Evolutionary conservation across 2,888 invertebrate species (phyloP).

Genomic region (Phyto melanocephala): DNA sequence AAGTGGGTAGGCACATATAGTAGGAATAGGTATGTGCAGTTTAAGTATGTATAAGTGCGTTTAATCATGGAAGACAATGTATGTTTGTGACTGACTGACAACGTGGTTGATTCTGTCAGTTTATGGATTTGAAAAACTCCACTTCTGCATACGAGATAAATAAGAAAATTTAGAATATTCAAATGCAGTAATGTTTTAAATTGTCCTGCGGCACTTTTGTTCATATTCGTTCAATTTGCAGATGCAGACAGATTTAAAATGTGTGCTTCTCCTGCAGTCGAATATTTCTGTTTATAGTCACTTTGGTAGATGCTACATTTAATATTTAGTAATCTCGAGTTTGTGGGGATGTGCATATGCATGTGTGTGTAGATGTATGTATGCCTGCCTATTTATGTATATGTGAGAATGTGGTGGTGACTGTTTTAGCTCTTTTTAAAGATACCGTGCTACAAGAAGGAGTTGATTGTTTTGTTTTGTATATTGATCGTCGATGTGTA

Average conservation of each 20-base stretch:
- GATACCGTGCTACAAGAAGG: conserved; percentile 56
- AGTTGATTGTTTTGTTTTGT: conserved; percentile 46
- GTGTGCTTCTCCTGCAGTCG: conserved; percentile 69
- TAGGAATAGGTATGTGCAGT: background rate
- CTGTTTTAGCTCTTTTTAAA: conserved; percentile 40
- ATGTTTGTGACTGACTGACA: conserved; percentile 61
- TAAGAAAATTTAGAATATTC: conserved; percentile 58
- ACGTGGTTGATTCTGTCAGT: conserved; percentile 61
- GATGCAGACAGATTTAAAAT: conserved; percentile 75
- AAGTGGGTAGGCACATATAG: background rate
- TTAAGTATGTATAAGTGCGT: background rate
- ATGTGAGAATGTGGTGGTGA: conserved; percentile 10
- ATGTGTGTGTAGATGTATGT: background rate
- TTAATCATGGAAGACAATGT: conserved; percentile 34
- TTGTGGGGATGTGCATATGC: background rate
- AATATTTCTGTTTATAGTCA: conserved; percentile 41
- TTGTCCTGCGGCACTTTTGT: conserved; percentile 71
- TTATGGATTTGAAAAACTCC: conserved; percentile 55
- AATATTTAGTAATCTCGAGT: no score
- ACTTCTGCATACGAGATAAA: conserved; percentile 40
- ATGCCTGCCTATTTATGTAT: background rate
- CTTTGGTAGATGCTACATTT: background rate
- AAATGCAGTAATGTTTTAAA: conserved; percentile 70
- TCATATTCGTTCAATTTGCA: conserved; percentile 75
- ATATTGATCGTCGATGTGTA: conserved; percentile 42